Conservation (phyloP, 2,888 invertebrate genomes). For the Drosophila cyrtoloma region DNA sequence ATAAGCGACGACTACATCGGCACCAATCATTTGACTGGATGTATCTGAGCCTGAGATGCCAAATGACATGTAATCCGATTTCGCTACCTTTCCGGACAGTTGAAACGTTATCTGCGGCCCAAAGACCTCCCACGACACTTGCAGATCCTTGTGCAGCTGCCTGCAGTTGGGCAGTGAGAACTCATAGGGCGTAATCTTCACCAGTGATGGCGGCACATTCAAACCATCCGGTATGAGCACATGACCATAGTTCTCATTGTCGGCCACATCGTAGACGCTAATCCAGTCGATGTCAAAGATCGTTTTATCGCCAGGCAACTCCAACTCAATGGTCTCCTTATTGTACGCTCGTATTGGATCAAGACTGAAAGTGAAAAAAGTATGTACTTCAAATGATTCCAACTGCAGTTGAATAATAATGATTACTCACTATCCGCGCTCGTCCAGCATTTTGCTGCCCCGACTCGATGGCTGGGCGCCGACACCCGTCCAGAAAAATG, state of each 20-base stretch:
- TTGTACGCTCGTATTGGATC: slow-evolving; percentile 91
- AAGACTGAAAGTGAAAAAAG: slow-evolving; percentile 86
- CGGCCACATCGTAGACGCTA: slow-evolving; percentile 90
- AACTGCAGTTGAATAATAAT: not conserved
- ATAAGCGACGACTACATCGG: slow-evolving; percentile 93
- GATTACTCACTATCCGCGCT: slow-evolving; percentile 94
- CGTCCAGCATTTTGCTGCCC: slow-evolving; percentile 94
- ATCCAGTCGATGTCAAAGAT: slow-evolving; percentile 94
- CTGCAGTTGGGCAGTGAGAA: slow-evolving; percentile 92
- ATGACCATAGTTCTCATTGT: slow-evolving; percentile 89
- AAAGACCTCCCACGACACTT: slow-evolving; percentile 96
- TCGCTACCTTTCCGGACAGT: slow-evolving; percentile 90
- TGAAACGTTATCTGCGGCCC: slow-evolving; percentile 95
- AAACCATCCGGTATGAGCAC: slow-evolving; percentile 92
- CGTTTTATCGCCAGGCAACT: slow-evolving; percentile 92
- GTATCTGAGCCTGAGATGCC: slow-evolving; percentile 92
- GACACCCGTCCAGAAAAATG: slow-evolving; percentile 95
- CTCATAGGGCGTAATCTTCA: slow-evolving; percentile 88
- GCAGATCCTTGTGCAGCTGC: slow-evolving; percentile 93
- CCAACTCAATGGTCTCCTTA: slow-evolving; percentile 90
- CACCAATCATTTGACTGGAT: slow-evolving; percentile 92
- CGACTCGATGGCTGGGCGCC: slow-evolving; percentile 94
- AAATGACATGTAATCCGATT: slow-evolving; percentile 94
- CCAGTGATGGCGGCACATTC: slow-evolving; percentile 94
- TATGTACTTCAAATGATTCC: not conserved